A percentile compares a stretch with the other conserved stretches of the same genome.
phyloP scores from a whole-genome alignment of 2,888 invertebrate genomes.

The Athrips mouffetella region DNA sequence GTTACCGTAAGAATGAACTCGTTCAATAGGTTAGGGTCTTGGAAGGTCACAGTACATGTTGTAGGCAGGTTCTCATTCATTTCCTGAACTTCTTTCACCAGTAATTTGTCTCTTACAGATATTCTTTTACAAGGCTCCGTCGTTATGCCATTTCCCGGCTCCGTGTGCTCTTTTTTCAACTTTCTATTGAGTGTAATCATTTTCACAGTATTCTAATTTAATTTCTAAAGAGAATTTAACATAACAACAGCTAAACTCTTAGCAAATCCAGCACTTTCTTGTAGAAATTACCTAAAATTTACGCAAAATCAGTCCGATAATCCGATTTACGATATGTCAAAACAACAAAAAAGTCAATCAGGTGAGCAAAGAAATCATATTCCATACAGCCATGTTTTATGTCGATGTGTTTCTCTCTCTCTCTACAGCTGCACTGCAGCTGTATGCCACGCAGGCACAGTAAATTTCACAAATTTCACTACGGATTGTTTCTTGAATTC shows the following conservation, averaged over 20 bases:
- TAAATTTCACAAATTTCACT: too few species aligned
- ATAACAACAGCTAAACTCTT: slow-evolving; percentile 32
- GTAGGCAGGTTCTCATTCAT: slow-evolving; percentile 90
- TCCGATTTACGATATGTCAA: slow-evolving; percentile 7
- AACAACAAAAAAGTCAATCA: too few species aligned
- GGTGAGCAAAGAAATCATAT: too few species aligned
- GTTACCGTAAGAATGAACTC: slow-evolving; percentile 87
- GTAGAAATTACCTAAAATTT: slow-evolving; percentile 12
- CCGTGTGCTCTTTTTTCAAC: slow-evolving; percentile 81
- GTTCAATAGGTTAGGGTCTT: slow-evolving; percentile 89
- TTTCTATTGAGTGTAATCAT: slow-evolving; percentile 88
- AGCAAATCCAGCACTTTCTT: slow-evolving; percentile 23
- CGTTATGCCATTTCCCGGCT: slow-evolving; percentile 56
- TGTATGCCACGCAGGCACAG: too few species aligned
- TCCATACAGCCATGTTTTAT: too few species aligned
- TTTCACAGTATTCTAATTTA: slow-evolving; percentile 32
- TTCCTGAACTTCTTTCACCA: slow-evolving; percentile 90
- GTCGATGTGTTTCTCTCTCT: too few species aligned
- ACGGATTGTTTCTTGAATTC: too few species aligned
- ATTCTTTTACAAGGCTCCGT: slow-evolving; percentile 76
- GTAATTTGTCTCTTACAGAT: slow-evolving; percentile 87
- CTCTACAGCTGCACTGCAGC: too few species aligned
- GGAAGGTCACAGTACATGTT: slow-evolving; percentile 88
- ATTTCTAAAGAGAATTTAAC: slow-evolving; percentile 28
- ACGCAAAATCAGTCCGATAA: slow-evolving; percentile 4